Percentiles rank a stretch among this genome's conserved stretches.
Evolutionary conservation across 2,888 invertebrate species (phyloP).

Genomic region (Onthophagus sagittarius): DNA sequence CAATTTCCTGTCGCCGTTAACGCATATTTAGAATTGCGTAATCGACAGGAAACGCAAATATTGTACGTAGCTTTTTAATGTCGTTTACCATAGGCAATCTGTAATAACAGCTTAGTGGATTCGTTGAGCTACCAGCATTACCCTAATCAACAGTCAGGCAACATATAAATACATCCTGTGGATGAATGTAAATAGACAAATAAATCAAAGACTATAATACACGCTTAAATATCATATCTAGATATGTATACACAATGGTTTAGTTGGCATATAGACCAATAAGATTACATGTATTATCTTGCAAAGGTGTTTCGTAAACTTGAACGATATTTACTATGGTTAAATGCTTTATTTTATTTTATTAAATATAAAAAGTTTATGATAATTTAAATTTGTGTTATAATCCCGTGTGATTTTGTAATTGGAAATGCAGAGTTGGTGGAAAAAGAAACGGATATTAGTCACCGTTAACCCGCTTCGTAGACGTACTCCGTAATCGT

Average conservation of each 20-base stretch:
- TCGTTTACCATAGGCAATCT: not conserved
- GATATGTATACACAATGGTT: no score
- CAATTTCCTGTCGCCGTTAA: not conserved
- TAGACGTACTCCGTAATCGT: not conserved
- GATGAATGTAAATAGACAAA: not conserved
- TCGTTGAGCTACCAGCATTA: not conserved
- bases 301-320: no score
- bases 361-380: not conserved
- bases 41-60: conserved; percentile 11
- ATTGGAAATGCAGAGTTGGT: not conserved
- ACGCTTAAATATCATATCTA: no score
- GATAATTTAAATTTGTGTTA: not conserved
- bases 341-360: not conserved
- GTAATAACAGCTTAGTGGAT: not conserved
- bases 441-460: not conserved
- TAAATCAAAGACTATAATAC: not conserved
- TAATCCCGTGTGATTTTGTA: not conserved
- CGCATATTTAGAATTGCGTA: conserved; percentile 11
- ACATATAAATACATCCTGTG: not conserved
- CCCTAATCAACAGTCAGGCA: not conserved
- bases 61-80: conserved; percentile 2
- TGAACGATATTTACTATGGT: no score
- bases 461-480: not conserved
- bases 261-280: no score
- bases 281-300: no score